Conservation (phyloP, 2,113 vertebrate genomes). For the Chionis minor region DNA sequence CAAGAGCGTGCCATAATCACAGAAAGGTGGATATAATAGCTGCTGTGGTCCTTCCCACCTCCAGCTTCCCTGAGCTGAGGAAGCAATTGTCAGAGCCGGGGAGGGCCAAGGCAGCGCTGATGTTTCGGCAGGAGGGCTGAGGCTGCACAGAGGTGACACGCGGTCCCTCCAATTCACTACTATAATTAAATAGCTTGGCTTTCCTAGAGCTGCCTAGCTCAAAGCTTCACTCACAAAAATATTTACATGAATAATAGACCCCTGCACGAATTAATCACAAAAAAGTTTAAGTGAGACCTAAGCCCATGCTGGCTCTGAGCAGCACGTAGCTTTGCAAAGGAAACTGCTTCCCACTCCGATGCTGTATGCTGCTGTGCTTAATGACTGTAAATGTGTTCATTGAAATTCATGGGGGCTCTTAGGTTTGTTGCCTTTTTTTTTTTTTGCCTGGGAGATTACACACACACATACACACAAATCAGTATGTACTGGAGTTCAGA, state of each 20-base stretch:
- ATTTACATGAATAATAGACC: slow-evolving; percentile 46
- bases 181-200: background rate
- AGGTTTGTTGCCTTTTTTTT: background rate
- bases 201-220: background rate
- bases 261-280: background rate
- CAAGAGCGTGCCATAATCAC: background rate
- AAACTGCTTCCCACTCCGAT: slow-evolving; percentile 31
- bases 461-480: background rate
- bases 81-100: background rate
- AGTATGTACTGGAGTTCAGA: background rate
- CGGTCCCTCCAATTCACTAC: accelerated
- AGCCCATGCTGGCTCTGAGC: slow-evolving; percentile 39
- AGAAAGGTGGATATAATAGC: background rate
- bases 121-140: background rate
- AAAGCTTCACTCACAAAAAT: background rate
- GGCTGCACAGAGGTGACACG: background rate
- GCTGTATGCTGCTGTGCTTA: slow-evolving; percentile 32
- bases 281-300: slow-evolving; percentile 3
- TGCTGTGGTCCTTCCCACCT: background rate
- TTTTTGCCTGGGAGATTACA: background rate
- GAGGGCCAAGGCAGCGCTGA: background rate
- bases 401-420: slow-evolving; percentile 55
- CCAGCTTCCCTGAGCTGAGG: accelerated
- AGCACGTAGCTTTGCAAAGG: slow-evolving; percentile 22
- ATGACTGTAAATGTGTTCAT: slow-evolving; percentile 61